Base-by-base conservation (phyloP, 2,113 vertebrate genomes). In the Archilochus colubris region DNA sequence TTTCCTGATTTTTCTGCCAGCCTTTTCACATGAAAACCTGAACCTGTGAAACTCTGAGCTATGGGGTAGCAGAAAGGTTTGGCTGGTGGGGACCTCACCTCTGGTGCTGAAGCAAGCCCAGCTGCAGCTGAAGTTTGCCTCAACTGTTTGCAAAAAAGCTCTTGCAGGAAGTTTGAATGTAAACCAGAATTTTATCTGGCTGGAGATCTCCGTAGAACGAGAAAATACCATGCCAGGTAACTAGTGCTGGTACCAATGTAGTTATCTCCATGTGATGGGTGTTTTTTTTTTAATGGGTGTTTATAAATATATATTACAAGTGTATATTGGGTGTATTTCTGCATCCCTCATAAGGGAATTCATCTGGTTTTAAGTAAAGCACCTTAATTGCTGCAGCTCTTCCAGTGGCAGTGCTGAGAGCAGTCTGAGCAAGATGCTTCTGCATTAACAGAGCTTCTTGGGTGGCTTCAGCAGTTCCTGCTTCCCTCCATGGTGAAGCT, bases 371-470 rank as follows among this genome's bases (percentile, higher is more conserved):
- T 13, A 18, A 61, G 61, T 68, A 20, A 31, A 78, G 4, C 17
- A 30, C 50, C 17, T 28, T 14, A 22, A 19, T 22, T 13, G 33
- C 5, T 9, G 4, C 10, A 24, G 80, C 14, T 24, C 31, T 43
- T 59, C 54, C 16, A 64, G n/a, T 1, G 14, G 44, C 64, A 51
- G 59, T 0, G 0, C 38, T 4, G 43, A 28, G 51, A 30, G 22
- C 30, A 1, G 30, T 30, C 36, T 50, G 31, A 8, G 27, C 6
- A 16, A 77, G 83, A 77, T 57, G 70, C 59, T 63, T n/a, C 54
- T 68, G 85, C 36, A 1, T n/a, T 63, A 21, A 40, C 27, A 2
- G 38, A 6, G 17, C 64, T 74, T 5, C 81, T 81, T 77, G 81
- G 88, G 77, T 79, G 77, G 58, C 40, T 88, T 11, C 3, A 27